These are phyloP conservation scores for Cyprinodon tularosa DNA, from an alignment of 2,113 vertebrate genomes.

Conservation along the genomic window DNA sequence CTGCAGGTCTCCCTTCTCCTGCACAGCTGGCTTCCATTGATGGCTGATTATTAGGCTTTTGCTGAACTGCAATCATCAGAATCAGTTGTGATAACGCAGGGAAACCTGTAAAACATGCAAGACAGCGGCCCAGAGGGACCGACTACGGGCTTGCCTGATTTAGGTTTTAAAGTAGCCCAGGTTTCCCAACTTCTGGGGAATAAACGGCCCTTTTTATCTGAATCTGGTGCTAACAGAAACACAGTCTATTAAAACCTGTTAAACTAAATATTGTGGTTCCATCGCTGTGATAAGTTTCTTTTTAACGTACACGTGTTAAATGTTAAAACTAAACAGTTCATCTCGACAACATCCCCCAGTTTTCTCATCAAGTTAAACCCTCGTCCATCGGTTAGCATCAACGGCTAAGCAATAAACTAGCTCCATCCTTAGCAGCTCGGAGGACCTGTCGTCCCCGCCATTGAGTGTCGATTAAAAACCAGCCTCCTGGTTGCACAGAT, in stretches of 20 bases:
- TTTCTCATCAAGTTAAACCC: not conserved
- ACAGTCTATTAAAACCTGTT: not conserved
- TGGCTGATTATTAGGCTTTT: too few species aligned
- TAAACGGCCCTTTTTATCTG: not conserved
- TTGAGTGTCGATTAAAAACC: fast-evolving
- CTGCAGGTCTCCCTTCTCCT: too few species aligned
- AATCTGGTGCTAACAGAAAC: not conserved
- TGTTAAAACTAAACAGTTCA: not conserved
- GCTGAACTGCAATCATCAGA: too few species aligned
- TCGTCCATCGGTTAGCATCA: slow-evolving; percentile 9
- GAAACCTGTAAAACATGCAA: too few species aligned
- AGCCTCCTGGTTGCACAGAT: fast-evolving
- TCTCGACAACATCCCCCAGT: not conserved
- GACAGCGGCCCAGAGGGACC: too few species aligned
- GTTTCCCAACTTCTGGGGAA: not conserved
- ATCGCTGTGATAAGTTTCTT: not conserved
- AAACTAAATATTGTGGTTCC: not conserved
- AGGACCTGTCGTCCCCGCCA: too few species aligned
- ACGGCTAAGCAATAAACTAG: slow-evolving; percentile 4
- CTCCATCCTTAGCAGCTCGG: not conserved
- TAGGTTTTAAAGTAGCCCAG: not conserved
- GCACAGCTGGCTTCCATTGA: too few species aligned
- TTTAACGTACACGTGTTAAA: not conserved
- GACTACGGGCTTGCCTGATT: too few species aligned
- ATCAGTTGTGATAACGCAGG: too few species aligned